Evolutionary conservation across 2,888 invertebrate genomes (phyloP).

Genomic region (Lepidonotus clava): DNA sequence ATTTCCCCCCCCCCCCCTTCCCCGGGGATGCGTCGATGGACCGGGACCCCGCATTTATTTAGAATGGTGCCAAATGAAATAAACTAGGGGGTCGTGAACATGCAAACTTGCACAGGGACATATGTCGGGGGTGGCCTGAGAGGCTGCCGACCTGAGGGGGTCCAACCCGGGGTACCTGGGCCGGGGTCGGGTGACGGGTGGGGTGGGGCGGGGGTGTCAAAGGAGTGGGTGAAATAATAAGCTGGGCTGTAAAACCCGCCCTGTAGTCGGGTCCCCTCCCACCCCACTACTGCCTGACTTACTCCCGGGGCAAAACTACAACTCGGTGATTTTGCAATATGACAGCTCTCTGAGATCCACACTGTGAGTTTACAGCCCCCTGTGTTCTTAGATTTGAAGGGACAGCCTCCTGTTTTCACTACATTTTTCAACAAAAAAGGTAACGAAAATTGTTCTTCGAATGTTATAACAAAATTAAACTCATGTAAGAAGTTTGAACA

Average conservation of each 20-base stretch:
- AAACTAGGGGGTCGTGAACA: constrained; percentile 1
- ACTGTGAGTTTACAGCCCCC: too few relatives aligned
- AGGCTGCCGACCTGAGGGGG: background rate
- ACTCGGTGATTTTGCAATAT: too few relatives aligned
- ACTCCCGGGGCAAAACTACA: too few relatives aligned
- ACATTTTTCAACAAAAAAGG: too few relatives aligned
- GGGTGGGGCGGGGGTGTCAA: background rate
- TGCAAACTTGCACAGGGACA: constrained; percentile 21
- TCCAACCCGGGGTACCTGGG: background rate
- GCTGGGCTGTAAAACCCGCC: background rate
- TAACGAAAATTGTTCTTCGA: too few relatives aligned
- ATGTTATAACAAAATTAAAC: too few relatives aligned
- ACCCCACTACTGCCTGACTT: too few relatives aligned
- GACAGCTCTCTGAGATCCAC: too few relatives aligned
- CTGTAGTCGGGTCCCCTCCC: background rate
- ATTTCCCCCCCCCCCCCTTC: background rate
- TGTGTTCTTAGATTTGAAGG: too few relatives aligned
- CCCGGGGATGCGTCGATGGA: background rate
- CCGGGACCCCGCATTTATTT: constrained; percentile 10
- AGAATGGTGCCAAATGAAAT: constrained; percentile 33
- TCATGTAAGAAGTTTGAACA: too few relatives aligned
- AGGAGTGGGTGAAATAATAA: background rate
- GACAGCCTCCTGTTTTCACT: too few relatives aligned
- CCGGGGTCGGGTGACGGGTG: background rate
- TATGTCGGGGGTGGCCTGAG: background rate